Base-by-base conservation (phyloP, 1,140 invertebrate genomes). In the Nixonia krombeini region DNA sequence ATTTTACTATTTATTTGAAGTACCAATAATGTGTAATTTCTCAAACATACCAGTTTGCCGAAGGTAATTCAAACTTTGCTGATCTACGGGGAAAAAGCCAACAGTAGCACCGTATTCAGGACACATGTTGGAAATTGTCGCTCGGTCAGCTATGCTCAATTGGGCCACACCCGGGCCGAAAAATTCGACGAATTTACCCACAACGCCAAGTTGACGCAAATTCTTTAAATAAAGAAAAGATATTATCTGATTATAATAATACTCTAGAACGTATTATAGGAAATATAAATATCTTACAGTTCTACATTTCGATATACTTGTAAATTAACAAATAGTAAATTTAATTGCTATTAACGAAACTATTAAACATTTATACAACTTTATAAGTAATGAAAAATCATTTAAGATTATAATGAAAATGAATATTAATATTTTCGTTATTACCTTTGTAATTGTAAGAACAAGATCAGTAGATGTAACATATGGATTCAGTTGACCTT, bases 111-210 rank as follows among this genome's bases (percentile, higher is more conserved):
- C 94, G 82, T 98, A 99, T 86, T 99, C 97, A 0, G 97, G 97
- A 81, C 95, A 98, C 97, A 99, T 99, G 85, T 99, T 99, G 25
- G 91, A 96, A 78, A 95, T 97, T 25, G 89, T 98, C 56, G 92
- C 96, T 57, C 98, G 83, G 85, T 99, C 98, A 1, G 97, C 97
- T 44, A 99, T 96, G 37, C 94, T 97, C 1, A 99, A 83, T 52
- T 92, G 90, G 0, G 90, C 80, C 6, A 99, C 95, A 4, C 97
- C 97, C 0, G 95, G 91, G 0, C 98, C 98, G 81, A 94, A 99
- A 85, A 99, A 99, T 86, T 99, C 97, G 1, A 99, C 97, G 86
- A 99, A 99, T 79, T 99, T 99, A 33, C 96, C 97, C 35, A 99
- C 97, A 16, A 99, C 97, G 41, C 97, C 97, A 37, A 98, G 76